A percentile compares a stretch with the other conserved stretches of the same genome.
These are phyloP conservation scores for Gasterosteus nipponicus DNA, from an alignment of 2,113 vertebrate genomes.

Conservation along the genomic window DNA sequence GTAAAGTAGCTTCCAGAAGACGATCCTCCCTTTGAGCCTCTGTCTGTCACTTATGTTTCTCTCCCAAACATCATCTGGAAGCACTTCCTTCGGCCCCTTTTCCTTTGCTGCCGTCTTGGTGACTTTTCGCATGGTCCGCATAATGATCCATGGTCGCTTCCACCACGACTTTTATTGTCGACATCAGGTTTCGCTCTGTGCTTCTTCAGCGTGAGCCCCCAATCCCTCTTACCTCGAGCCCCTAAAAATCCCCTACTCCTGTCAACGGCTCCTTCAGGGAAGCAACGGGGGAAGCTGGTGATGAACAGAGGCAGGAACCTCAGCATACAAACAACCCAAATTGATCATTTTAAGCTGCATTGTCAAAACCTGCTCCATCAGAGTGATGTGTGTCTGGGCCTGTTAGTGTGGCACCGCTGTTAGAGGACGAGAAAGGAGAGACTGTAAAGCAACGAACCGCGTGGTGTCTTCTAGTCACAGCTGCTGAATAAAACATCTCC, in stretches of 20 bases:
- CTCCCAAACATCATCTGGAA: neutral
- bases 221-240: neutral
- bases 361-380: neutral
- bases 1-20: conserved; percentile 25
- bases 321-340: neutral
- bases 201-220: neutral
- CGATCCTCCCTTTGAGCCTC: conserved; percentile 41
- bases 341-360: too few species aligned
- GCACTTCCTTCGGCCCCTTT: neutral
- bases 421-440: conserved; percentile 22
- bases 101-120: neutral
- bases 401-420: conserved; percentile 17
- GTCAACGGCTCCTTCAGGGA: conserved; percentile 13
- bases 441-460: conserved; percentile 47
- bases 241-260: conserved; percentile 25
- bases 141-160: conserved; percentile 14
- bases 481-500: conserved; percentile 58
- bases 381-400: neutral
- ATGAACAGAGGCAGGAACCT: neutral
- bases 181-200: conserved; percentile 24
- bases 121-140: conserved; percentile 12
- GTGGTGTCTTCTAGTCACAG: conserved; percentile 35
- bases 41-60: neutral
- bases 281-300: conserved; percentile 19
- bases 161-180: conserved; percentile 26